Conservation (phyloP, 37 sponge, comb jelly and placozoan genomes). For the Agelas oroides region DNA sequence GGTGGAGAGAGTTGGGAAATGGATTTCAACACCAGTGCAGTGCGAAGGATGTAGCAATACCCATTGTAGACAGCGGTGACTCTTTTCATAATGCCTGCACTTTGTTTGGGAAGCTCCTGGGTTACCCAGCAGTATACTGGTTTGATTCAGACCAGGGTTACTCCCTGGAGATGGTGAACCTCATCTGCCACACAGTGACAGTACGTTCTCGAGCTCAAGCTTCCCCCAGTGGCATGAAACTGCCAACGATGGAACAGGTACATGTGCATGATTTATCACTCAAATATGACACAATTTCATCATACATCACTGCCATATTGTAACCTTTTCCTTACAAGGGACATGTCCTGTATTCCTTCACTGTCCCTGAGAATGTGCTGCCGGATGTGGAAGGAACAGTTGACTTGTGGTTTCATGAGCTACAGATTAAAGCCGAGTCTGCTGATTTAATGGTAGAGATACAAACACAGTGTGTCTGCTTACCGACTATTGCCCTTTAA, state of each 20-base stretch:
- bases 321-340: background rate
- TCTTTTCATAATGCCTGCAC: slow-evolving; percentile 47
- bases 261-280: too few species aligned
- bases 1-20: too few species aligned
- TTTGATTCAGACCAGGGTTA: slow-evolving; percentile 28
- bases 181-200: slow-evolving; percentile 4
- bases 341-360: slow-evolving; percentile 45
- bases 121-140: slow-evolving; percentile 75
- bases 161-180: slow-evolving; percentile 13
- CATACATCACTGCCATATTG: too few species aligned
- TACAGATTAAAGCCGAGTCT: background rate
- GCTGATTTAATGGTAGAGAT: background rate
- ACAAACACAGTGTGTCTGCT: background rate
- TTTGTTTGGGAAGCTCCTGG: slow-evolving; percentile 61
- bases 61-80: too few species aligned
- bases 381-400: background rate
- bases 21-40: too few species aligned
- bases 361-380: background rate
- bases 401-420: slow-evolving; percentile 13
- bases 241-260: too few species aligned
- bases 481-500: background rate
- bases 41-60: too few species aligned
- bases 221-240: too few species aligned
- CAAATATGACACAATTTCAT: too few species aligned
- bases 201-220: background rate